Base-by-base conservation (phyloP, 2,888 invertebrate species). In the Parasteatoda lunata region DNA sequence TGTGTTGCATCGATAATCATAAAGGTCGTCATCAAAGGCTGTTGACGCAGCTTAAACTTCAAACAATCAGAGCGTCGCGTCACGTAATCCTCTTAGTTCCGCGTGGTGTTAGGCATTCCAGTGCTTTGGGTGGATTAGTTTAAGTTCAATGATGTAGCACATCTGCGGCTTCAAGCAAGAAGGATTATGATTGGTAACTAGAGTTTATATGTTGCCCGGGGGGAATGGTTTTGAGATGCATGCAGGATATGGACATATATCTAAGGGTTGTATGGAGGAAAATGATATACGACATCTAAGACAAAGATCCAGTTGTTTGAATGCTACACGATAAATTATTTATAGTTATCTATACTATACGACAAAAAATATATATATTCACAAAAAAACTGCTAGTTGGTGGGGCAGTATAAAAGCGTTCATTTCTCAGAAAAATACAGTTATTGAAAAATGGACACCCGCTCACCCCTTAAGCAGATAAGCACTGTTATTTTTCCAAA, bases 61-160 rank as follows among this genome's bases (percentile, higher is more conserved):
- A 47, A 78, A 70, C 70, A 70, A 78, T 78, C 70, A 70, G 52
- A 48, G 48, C 70, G 52, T 68, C 45, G 47, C 54, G 54, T 78
- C 70, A 11, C n/a, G 47, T 59, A 78, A 78, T 69, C 70, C 70
- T 69, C 70, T 78, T 70, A 70, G 45, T 48, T 13, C 48, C 52
- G n/a, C 47, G 45, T 54, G n/a, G 47, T 52, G 70, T 30, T 59
- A 48, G 70, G 78, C 13, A 52, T 9, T 59, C 64, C 64, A 76
- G 65, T 45, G 49, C 52, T 52, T 68, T 48, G 68, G n/a, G n/a
- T 47, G 70, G 78, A 70, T 78, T 78, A 78, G 30, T 78, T 78
- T 70, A 70, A 69, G 48, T 70, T 78, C 78, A 48, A 30, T 70
- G 78, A 78, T 78, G 78, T 52, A 78, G 69, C 52, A 59, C 69